phyloP scores from a whole-genome alignment of 2,113 vertebrate species.

The Caracal caracal region DNA sequence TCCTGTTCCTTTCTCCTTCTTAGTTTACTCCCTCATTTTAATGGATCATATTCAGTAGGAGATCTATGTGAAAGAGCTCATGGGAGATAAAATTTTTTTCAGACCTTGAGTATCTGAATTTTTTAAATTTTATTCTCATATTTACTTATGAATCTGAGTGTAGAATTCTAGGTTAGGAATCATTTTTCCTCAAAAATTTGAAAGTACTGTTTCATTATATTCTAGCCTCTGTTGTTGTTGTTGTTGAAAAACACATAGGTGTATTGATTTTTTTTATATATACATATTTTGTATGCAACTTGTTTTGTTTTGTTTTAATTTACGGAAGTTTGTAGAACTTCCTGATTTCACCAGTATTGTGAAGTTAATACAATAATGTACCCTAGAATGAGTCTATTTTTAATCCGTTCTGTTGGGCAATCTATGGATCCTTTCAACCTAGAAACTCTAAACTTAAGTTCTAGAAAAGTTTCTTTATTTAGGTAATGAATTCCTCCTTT shows the following conservation, averaged over 20 bases:
- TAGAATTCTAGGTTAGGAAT: background rate
- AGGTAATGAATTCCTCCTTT: background rate
- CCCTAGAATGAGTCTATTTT: background rate
- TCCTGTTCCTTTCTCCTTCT: background rate
- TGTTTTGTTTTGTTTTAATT: background rate
- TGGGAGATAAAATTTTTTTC: background rate
- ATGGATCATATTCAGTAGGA: background rate
- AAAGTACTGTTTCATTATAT: background rate
- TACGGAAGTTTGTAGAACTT: background rate
- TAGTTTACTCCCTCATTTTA: background rate
- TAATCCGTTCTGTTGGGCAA: background rate
- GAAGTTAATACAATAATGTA: background rate
- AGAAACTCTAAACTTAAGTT: background rate
- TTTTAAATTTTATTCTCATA: background rate
- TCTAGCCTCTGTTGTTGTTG: background rate
- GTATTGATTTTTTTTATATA: background rate
- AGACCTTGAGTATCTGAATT: background rate
- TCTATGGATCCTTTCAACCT: background rate
- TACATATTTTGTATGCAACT: background rate
- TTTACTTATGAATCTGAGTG: background rate
- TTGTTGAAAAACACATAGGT: background rate
- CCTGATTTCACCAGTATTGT: background rate
- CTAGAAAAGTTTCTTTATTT: background rate
- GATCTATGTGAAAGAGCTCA: background rate
- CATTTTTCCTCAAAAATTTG: conserved; percentile 13